phyloP scores from a whole-genome alignment of 1,140 invertebrate genomes.

The Notospermus geniculatus region DNA sequence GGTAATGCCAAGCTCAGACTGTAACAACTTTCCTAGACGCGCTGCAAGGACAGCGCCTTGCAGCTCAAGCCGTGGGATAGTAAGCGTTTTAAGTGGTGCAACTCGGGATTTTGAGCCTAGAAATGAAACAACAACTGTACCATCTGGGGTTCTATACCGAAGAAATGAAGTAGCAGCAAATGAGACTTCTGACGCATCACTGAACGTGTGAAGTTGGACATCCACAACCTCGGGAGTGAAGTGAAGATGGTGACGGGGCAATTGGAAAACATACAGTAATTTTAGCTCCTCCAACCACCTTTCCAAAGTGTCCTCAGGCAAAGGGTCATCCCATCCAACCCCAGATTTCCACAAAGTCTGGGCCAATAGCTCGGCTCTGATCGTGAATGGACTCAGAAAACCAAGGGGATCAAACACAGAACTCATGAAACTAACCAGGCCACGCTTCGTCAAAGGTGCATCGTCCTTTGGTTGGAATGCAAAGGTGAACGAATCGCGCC shows the following conservation, averaged over 20 bases:
- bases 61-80: not conserved
- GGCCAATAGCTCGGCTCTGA: not conserved
- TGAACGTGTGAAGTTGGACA: not conserved
- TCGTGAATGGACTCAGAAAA: not conserved
- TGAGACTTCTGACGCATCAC: not conserved
- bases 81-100: not conserved
- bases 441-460: not conserved
- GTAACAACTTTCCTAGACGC: not conserved
- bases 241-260: too few relatives aligned
- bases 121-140: not conserved
- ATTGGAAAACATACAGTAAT: too few relatives aligned
- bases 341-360: too few relatives aligned
- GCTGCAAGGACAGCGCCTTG: not conserved
- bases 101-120: not conserved
- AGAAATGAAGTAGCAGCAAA: not conserved
- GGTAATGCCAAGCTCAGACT: not conserved
- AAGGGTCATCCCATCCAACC: too few relatives aligned
- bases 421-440: not conserved
- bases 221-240: too few relatives aligned
- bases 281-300: too few relatives aligned
- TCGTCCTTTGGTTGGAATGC: too few relatives aligned
- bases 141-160: not conserved
- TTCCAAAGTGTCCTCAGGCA: too few relatives aligned
- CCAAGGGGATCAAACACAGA: slow-evolving; percentile 3
- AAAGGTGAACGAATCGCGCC: too few relatives aligned